These are phyloP conservation scores for Aurelia aurita DNA, from an alignment of 30 jellyfish, hydroid and myxozoan species.

Conservation along the genomic window DNA sequence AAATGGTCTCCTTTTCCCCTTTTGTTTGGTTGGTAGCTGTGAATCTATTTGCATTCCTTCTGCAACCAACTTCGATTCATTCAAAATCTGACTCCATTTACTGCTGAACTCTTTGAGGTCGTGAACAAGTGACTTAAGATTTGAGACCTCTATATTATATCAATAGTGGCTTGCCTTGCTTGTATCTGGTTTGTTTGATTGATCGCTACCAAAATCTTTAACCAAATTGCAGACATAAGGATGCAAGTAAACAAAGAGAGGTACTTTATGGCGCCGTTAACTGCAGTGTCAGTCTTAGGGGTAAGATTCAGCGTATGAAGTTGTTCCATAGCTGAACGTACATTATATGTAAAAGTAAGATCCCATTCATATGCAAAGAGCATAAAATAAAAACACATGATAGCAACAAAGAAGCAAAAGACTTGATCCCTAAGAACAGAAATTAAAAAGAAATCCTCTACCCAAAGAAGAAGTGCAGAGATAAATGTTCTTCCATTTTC, in stretches of 20 bases:
- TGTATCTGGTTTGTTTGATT: slow-evolving; percentile 57
- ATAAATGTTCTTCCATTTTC: neutral
- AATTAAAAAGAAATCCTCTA: slow-evolving; percentile 22
- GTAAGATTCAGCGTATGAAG: slow-evolving; percentile 49
- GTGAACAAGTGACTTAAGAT: neutral
- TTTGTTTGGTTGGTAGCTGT: too few relatives aligned
- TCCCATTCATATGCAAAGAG: too few relatives aligned
- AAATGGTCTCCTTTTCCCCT: too few relatives aligned
- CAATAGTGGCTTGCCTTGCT: slow-evolving; percentile 41
- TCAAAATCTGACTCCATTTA: slow-evolving; percentile 33
- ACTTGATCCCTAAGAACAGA: too few relatives aligned
- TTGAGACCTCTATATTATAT: slow-evolving; percentile 25
- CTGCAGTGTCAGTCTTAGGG: slow-evolving; percentile 41
- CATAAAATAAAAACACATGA: too few relatives aligned
- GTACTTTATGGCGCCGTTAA: slow-evolving; percentile 18
- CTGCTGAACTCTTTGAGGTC: slow-evolving; percentile 27
- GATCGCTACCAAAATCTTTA: slow-evolving; percentile 31
- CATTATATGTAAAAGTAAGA: too few relatives aligned
- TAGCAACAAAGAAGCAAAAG: too few relatives aligned
- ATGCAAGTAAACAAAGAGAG: slow-evolving; percentile 42
- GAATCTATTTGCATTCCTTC: too few relatives aligned
- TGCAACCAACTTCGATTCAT: too few relatives aligned
- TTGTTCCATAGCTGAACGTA: slow-evolving; percentile 14
- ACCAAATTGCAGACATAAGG: too few relatives aligned
- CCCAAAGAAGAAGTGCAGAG: slow-evolving; percentile 17